Evolutionary conservation across 2,113 vertebrate genomes (phyloP).

Genomic region (Nannobrachium achirus): DNA sequence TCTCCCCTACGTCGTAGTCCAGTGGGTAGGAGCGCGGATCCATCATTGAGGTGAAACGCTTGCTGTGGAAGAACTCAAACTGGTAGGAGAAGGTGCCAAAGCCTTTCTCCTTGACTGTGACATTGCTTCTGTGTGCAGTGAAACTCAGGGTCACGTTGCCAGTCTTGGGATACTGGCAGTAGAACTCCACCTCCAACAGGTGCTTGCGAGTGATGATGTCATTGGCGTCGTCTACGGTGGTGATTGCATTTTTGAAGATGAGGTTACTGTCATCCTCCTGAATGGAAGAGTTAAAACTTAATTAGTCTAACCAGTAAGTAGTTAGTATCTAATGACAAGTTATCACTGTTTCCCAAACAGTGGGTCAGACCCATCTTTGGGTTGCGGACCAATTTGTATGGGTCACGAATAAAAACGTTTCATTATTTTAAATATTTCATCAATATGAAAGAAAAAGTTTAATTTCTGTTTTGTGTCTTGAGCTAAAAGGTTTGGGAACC

Average conservation of each 20-base stretch:
- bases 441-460: too few relatives aligned
- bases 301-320: too few relatives aligned
- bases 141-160: conserved; percentile 61
- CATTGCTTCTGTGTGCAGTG: conserved; percentile 41
- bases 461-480: too few relatives aligned
- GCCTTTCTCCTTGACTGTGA: conserved; percentile 68
- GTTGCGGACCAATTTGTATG: too few relatives aligned
- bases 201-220: conserved; percentile 71
- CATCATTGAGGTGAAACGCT: conserved; percentile 18
- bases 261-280: conserved; percentile 70
- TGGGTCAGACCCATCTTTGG: too few relatives aligned
- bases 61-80: conserved; percentile 72
- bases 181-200: conserved; percentile 66
- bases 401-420: too few relatives aligned
- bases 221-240: conserved; percentile 1
- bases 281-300: not conserved
- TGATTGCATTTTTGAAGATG: conserved; percentile 75
- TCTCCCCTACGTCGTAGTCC: conserved; percentile 45
- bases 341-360: too few relatives aligned
- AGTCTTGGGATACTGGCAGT: conserved; percentile 73
- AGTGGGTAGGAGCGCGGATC: conserved; percentile 64
- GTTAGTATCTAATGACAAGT: too few relatives aligned
- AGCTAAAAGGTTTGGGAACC: too few relatives aligned
- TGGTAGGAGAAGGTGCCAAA: conserved; percentile 74
- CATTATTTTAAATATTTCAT: too few relatives aligned